phyloP scores from a whole-genome alignment of 1,140 invertebrate genomes.

The Rhagoletis pomonella region DNA sequence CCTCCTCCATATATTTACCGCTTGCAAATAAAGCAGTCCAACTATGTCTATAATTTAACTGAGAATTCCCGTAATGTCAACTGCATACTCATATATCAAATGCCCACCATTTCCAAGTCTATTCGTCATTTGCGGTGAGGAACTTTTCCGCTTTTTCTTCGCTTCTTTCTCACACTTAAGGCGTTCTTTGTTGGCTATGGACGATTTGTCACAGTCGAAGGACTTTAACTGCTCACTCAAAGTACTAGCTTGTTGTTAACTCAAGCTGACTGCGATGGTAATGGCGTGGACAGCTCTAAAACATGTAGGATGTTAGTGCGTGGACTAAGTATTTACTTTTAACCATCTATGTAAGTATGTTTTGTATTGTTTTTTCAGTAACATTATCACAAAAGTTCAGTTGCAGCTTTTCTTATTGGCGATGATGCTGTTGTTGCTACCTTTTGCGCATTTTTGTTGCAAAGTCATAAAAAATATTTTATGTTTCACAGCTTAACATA shows the following conservation, averaged over 20 bases:
- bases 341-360: too few relatives aligned
- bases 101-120: neutral
- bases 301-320: neutral
- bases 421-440: neutral
- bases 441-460: neutral
- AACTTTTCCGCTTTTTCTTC: neutral
- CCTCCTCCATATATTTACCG: too few relatives aligned
- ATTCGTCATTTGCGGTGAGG: neutral
- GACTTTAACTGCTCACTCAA: neutral
- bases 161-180: too few relatives aligned
- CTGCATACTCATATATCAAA: slow-evolving; percentile 28
- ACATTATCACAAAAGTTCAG: neutral
- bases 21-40: neutral
- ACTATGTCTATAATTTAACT: slow-evolving; percentile 3
- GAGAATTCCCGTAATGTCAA: neutral
- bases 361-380: neutral
- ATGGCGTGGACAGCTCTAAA: too few relatives aligned
- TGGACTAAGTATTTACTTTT: neutral
- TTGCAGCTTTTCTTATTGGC: too few relatives aligned
- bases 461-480: slow-evolving; percentile 38
- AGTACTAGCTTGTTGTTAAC: neutral
- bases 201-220: neutral
- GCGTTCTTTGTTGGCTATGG: too few relatives aligned
- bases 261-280: neutral
- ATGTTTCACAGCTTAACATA: slow-evolving; percentile 30